Evolutionary conservation across 2,797 vertebrate genomes (phyloP).

Genomic region (Sciaenops ocellatus): DNA sequence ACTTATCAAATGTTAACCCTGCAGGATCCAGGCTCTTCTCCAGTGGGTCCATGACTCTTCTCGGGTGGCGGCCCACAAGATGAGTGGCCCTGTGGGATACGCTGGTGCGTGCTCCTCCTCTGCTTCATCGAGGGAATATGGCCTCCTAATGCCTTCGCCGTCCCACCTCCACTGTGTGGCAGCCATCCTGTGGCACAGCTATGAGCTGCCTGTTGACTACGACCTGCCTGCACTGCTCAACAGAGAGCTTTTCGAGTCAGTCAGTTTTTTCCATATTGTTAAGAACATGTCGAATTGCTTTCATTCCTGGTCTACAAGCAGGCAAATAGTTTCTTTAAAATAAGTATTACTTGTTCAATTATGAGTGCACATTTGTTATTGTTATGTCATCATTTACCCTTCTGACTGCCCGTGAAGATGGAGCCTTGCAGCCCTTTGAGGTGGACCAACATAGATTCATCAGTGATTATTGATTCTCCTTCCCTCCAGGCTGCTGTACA

Average conservation of each 20-base stretch:
- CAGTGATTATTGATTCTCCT: background rate
- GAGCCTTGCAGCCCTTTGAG: background rate
- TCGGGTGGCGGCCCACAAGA: slow-evolving; percentile 92
- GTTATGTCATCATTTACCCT: background rate
- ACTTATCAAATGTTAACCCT: slow-evolving; percentile 37
- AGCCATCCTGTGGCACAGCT: slow-evolving; percentile 98
- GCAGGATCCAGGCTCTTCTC: slow-evolving; percentile 96
- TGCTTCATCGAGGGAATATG: slow-evolving; percentile 90
- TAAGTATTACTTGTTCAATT: background rate
- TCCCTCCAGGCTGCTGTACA: slow-evolving; percentile 90
- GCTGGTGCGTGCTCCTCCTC: slow-evolving; percentile 73
- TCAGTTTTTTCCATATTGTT: slow-evolving; percentile 44
- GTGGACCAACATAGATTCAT: background rate
- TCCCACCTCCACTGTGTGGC: slow-evolving; percentile 98
- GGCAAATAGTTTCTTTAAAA: background rate
- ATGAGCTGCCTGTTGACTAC: slow-evolving; percentile 96
- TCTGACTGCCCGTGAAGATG: background rate
- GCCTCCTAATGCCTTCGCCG: slow-evolving; percentile 98
- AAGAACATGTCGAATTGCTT: background rate
- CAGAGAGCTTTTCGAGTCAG: slow-evolving; percentile 98
- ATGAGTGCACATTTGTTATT: background rate
- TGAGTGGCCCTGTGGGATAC: slow-evolving; percentile 87
- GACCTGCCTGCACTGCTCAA: slow-evolving; percentile 94
- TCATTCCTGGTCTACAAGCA: background rate
- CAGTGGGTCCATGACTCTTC: slow-evolving; percentile 99